These are phyloP conservation scores for Oreochromis mossambicus DNA, from an alignment of 2,797 vertebrate genomes.

Conservation along the genomic window DNA sequence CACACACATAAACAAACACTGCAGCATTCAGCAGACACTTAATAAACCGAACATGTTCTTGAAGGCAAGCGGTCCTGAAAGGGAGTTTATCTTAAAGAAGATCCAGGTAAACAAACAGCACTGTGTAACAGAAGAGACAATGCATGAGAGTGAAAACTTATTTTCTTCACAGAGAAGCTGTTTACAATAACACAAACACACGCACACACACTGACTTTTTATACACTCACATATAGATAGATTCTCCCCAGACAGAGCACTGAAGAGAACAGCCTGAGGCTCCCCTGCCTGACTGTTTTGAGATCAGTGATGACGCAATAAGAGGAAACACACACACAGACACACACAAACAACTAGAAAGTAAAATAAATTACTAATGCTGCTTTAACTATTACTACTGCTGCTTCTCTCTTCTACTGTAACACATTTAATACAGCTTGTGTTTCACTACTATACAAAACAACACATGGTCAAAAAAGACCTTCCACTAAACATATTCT, in stretches of 20 bases:
- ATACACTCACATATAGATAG: conserved; percentile 7
- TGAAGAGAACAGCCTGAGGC: conserved; percentile 49
- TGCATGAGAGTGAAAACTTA: conserved; percentile 4
- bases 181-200: conserved; percentile 10
- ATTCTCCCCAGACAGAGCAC: conserved; percentile 35
- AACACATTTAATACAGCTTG: background rate
- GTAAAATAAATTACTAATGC: background rate
- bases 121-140: background rate
- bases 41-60: conserved; percentile 22
- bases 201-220: background rate
- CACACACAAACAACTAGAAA: background rate
- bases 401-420: background rate
- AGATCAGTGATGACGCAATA: conserved; percentile 63
- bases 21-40: background rate
- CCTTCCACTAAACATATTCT: background rate
- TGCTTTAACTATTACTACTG: background rate
- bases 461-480: background rate
- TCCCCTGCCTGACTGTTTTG: conserved; percentile 6
- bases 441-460: background rate
- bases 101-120: conserved; percentile 41
- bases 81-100: conserved; percentile 28
- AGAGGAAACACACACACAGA: conserved; percentile 33
- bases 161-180: conserved; percentile 8
- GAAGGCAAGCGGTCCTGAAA: conserved; percentile 8
- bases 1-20: background rate